phyloP scores from a whole-genome alignment of 2,888 invertebrate species.

The Drosophila melanosoma region DNA sequence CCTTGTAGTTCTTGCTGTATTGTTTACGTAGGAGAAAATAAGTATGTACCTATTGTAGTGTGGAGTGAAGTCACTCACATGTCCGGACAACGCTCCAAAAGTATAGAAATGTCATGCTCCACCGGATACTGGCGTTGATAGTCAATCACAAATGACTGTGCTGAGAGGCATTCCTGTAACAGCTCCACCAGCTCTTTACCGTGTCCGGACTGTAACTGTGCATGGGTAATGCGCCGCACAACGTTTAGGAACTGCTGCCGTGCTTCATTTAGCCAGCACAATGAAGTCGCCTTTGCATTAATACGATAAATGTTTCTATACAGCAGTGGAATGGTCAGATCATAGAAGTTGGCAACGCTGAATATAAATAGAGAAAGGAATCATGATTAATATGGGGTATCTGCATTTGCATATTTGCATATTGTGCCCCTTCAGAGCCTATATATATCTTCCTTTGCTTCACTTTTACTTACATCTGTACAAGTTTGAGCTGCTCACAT shows the following conservation, averaged over 20 bases:
- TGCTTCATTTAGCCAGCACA: conserved; percentile 82
- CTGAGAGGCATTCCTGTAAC: conserved; percentile 86
- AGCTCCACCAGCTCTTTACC: conserved; percentile 82
- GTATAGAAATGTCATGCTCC: conserved; percentile 88
- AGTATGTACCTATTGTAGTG: neutral
- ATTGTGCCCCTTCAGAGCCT: no score
- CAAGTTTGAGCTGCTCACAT: conserved; percentile 87
- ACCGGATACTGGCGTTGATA: conserved; percentile 89
- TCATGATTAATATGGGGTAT: no score
- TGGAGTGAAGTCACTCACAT: conserved; percentile 87
- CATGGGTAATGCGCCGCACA: conserved; percentile 84
- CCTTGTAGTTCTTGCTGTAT: conserved; percentile 64
- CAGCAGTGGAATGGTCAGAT: conserved; percentile 89
- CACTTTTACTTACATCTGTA: conserved; percentile 85
- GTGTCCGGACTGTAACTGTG: conserved; percentile 80
- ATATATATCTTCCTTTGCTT: no score
- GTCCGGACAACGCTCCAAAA: conserved; percentile 88
- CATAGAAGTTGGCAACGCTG: conserved; percentile 92
- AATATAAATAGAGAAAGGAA: neutral
- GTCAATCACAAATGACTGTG: conserved; percentile 88
- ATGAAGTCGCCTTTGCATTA: conserved; percentile 76
- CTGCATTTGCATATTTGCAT: no score
- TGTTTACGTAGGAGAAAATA: neutral
- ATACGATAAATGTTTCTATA: conserved; percentile 87
- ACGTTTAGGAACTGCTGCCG: conserved; percentile 85